Evolutionary conservation across 2,797 vertebrate genomes (phyloP).

Genomic region (Smutsia temminckii): DNA sequence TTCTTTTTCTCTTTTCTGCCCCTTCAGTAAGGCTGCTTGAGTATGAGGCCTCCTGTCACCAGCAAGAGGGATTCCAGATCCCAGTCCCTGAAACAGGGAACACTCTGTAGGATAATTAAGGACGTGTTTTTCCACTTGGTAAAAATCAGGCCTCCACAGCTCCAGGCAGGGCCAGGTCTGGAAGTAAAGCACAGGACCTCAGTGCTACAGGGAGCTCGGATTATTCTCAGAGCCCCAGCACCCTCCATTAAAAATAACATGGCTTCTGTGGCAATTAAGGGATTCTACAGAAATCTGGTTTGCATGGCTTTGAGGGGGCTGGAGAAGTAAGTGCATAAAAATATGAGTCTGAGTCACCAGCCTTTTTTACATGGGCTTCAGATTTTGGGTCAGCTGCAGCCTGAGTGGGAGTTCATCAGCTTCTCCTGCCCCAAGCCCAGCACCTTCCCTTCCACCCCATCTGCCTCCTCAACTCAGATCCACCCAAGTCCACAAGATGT

Average conservation of each 20-base stretch:
- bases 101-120: not conserved
- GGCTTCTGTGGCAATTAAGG: not conserved
- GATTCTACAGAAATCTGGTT: not conserved
- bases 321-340: not conserved
- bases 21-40: not conserved
- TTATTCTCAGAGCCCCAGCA: not conserved
- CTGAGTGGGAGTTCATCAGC: not conserved
- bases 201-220: rapidly evolving
- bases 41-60: not conserved
- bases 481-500: not conserved
- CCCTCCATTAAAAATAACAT: not conserved
- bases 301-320: not conserved
- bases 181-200: not conserved
- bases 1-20: not conserved
- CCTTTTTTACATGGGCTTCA: not conserved
- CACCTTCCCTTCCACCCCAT: rapidly evolving
- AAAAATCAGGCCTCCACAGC: too few species aligned
- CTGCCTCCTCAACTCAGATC: not conserved
- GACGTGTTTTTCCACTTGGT: not conserved
- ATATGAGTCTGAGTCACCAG: not conserved
- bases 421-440: rapidly evolving
- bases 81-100: not conserved
- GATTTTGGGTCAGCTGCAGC: not conserved
- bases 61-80: not conserved
- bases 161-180: not conserved